Base-by-base conservation (phyloP, 2,888 invertebrate genomes). In the Pammene aurita region DNA sequence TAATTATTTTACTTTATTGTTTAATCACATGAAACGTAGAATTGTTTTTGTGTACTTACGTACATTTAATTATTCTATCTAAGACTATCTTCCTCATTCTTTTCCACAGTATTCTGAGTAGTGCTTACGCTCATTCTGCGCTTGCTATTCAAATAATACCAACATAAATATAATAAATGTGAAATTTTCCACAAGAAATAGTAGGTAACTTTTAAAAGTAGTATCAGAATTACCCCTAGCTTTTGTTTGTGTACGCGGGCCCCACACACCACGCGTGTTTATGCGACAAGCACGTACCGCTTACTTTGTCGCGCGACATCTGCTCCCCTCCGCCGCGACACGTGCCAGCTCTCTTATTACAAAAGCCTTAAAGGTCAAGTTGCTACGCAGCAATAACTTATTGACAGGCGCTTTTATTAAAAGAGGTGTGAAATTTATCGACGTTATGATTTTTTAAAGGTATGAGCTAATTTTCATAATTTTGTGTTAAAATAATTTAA, bases 271-370 rank as follows among this genome's bases (percentile, higher is more conserved):
- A 88, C 83, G 75, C 77, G 76, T 92, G 92, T 92, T 92, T 92
- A 92, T 84, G 82, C 84, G 84, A 83, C 84, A 80, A 83, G 90
- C 92, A 92, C 92, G 92, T 90, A 84, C 90, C 78, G 78, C 83
- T 87, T 90, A 92, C 92, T 89, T 90, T 92, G 92, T 92, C 92
- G 91, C 84, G 84, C 84, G 86, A 88, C 90, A 91, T 90, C 89
- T 88, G 88, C 82, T 77, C 66, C 71, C 70, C 72, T 74, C 72
- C 72, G 67, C 75, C 75, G 74, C 67, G 70, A 67, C 66, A 70
- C 70, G 62, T 58, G 66, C 48, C 48, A 55, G 16, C 38, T 44
- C 34, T 62, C 71, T 74, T 87, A 84, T 79, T 74, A 55, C 74
- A 62, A 56, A 41, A 6, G 70, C 7, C 7, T 60, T 80, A 86